Percentiles rank a stretch among this genome's conserved stretches.
Evolutionary conservation across 1,140 invertebrate species (phyloP).

Genomic region (Venustaconcha ellipsiformis): DNA sequence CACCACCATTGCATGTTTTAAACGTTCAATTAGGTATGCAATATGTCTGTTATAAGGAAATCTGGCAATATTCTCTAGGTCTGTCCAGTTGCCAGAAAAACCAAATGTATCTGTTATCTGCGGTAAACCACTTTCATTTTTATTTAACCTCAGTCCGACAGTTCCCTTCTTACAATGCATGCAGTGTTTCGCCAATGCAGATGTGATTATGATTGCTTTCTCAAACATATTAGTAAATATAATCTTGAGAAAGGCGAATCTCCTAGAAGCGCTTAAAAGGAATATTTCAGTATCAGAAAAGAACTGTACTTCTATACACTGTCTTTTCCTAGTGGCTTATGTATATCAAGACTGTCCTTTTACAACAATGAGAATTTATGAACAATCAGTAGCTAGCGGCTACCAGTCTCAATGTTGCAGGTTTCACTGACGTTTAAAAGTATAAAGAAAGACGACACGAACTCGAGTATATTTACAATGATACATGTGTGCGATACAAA

Average conservation of each 20-base stretch:
- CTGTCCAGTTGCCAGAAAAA: constrained; percentile 6
- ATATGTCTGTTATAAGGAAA: background rate
- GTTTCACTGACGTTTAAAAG: no score
- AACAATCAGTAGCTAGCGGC: no score
- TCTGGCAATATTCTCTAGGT: constrained; percentile 5
- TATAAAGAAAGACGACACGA: no score
- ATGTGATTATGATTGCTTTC: background rate
- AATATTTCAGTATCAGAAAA: no score
- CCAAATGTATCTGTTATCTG: constrained; percentile 6
- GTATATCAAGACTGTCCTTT: no score
- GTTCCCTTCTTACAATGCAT: background rate
- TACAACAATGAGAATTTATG: no score
- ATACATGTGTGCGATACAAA: no score
- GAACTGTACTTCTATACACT: no score
- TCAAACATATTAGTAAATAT: background rate
- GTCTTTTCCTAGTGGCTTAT: no score
- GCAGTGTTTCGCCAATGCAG: background rate
- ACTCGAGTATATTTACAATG: no score
- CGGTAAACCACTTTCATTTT: constrained; percentile 4
- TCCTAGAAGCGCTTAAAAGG: background rate
- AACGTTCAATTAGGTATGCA: background rate
- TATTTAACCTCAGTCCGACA: background rate
- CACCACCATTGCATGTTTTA: constrained; percentile 3
- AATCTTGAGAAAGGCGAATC: constrained; percentile 3
- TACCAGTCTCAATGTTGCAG: no score